Conservation (phyloP, 2,888 invertebrate genomes). For the Prosapia bicincta region DNA sequence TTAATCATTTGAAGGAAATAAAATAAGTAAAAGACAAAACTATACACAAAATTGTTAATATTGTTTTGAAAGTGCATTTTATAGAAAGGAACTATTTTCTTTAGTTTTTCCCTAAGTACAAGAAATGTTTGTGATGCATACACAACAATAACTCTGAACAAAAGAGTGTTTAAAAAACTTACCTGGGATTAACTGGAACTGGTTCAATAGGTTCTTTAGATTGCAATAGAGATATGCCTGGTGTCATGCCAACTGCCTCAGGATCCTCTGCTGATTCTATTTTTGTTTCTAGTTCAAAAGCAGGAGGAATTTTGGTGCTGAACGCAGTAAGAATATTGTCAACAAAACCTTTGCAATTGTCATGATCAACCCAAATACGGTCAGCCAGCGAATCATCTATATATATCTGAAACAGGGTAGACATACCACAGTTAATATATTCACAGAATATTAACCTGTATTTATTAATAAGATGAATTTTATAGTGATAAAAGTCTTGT, state of each 20-base stretch:
- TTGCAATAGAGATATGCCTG: background rate
- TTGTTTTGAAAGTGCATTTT: too few species aligned
- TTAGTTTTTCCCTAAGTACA: too few species aligned
- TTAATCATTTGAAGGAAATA: too few species aligned
- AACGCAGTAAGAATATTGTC: conserved; percentile 88
- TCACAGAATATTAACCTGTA: too few species aligned
- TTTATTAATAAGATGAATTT: too few species aligned
- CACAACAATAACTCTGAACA: too few species aligned
- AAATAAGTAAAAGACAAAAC: too few species aligned
- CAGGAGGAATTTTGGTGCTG: conserved; percentile 71
- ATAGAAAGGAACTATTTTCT: too few species aligned
- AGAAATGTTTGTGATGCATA: too few species aligned
- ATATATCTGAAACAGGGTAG: conserved; percentile 61
- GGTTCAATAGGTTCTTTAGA: conserved; percentile 31
- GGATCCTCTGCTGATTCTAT: conserved; percentile 18
- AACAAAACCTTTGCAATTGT: conserved; percentile 85
- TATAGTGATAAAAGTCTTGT: too few species aligned
- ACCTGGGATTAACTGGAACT: conserved; percentile 27
- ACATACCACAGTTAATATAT: too few species aligned
- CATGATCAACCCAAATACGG: conserved; percentile 89
- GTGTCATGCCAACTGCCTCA: background rate
- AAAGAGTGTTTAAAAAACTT: conserved; percentile 2
- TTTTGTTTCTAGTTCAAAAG: conserved; percentile 30
- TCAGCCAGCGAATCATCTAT: conserved; percentile 94
- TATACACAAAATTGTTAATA: too few species aligned